Percentiles rank a stretch among this genome's conserved stretches.
These are phyloP conservation scores for Lasioglossum villosulum DNA, from an alignment of 2,888 invertebrate species.

Conservation along the genomic window DNA sequence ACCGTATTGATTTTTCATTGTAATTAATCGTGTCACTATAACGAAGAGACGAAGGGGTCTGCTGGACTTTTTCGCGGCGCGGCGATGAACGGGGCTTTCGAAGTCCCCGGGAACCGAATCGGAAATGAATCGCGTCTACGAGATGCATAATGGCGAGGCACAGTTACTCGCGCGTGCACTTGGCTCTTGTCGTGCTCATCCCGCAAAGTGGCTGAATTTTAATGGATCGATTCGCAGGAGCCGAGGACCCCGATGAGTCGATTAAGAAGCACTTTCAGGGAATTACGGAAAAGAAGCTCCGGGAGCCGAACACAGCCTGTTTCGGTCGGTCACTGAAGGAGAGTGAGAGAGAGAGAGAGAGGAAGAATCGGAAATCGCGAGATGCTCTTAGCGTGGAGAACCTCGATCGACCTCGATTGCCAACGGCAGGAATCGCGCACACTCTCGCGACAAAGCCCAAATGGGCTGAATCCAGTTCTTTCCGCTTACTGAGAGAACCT, in stretches of 20 bases:
- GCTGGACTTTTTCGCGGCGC: background rate
- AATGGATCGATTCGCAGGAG: slow-evolving; percentile 7
- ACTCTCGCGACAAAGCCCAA: slow-evolving; percentile 61
- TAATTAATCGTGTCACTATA: background rate
- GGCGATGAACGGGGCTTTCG: background rate
- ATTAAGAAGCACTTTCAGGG: slow-evolving; percentile 56
- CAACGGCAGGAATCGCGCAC: background rate
- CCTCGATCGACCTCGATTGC: slow-evolving; percentile 29
- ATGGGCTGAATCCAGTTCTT: slow-evolving; percentile 75
- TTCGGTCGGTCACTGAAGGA: slow-evolving; percentile 63
- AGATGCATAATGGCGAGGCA: slow-evolving; percentile 10
- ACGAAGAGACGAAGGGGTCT: background rate
- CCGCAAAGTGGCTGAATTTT: slow-evolving; percentile 31
- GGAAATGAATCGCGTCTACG: slow-evolving; percentile 1
- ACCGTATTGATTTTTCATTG: background rate
- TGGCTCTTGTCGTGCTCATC: slow-evolving; percentile 7
- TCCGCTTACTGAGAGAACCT: background rate
- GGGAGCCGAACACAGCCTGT: slow-evolving; percentile 12
- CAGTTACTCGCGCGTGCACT: background rate
- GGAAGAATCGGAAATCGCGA: slow-evolving; percentile 75
- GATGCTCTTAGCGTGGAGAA: slow-evolving; percentile 70
- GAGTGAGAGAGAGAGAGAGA: background rate
- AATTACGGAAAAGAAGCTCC: slow-evolving; percentile 27
- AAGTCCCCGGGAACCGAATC: background rate
- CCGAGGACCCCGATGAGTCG: slow-evolving; percentile 11